Conservation (phyloP, 2,113 vertebrate species). For the Actenoides hombroni region DNA sequence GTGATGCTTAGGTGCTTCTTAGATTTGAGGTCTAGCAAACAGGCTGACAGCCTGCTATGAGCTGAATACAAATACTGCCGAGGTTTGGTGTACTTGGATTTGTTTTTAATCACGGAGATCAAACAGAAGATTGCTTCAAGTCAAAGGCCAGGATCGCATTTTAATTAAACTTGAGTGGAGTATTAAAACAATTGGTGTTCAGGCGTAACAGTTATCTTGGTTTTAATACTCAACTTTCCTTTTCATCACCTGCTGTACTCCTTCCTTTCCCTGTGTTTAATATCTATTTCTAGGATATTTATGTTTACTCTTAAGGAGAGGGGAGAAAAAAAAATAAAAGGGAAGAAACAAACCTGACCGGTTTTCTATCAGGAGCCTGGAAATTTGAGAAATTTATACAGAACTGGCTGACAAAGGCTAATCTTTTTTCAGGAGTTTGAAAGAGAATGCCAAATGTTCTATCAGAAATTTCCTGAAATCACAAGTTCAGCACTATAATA, state of each 20-base stretch:
- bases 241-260: not conserved
- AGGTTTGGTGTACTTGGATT: not conserved
- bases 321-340: not conserved
- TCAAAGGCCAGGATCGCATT: not conserved
- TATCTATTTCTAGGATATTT: not conserved
- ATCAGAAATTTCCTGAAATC: not conserved
- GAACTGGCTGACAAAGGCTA: not conserved
- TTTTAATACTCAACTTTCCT: not conserved
- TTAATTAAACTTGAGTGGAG: not conserved
- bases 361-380: not conserved
- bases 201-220: not conserved
- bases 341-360: not conserved
- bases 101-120: not conserved
- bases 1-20: not conserved
- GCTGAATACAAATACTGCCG: not conserved
- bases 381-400: not conserved
- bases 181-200: not conserved
- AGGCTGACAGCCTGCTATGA: not conserved
- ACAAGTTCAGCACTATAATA: fast-evolving
- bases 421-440: not conserved
- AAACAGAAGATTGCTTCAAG: not conserved
- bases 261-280: not conserved
- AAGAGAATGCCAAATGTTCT: not conserved
- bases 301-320: not conserved
- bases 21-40: not conserved